Base-by-base conservation (phyloP, 2,113 vertebrate genomes). In the Sceloporus tristichus region DNA sequence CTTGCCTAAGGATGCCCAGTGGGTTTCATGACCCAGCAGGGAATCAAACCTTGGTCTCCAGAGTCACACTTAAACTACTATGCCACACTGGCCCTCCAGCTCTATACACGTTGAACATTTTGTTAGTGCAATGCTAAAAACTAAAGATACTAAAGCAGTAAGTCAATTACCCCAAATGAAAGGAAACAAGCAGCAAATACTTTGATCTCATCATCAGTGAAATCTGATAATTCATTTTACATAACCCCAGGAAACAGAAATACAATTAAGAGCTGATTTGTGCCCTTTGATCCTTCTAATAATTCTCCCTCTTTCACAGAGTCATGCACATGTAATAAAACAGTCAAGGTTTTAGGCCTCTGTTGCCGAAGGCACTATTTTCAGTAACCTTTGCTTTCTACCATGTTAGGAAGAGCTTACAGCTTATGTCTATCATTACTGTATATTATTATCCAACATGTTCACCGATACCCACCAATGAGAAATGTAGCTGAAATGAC, bases 261-360 rank as follows among this genome's bases (percentile, higher is more conserved):
- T 59, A 88, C 54, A 92, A 73, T 94, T 92, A 93, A 93, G 91
- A 91, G 90, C 56, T 89, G 56, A 88, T 89, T 86, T 93, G 90
- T 93, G 62, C 68, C 84, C 92, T 95, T 94, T 94, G 82, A 94
- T 94, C 85, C 79, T 89, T 85, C 71, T 92, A 89, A 88, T 89
- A 92, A 91, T 86, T 87, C 27, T 87, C 9, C 53, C 68, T 94
- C 77, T 91, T 86, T 87, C 90, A 91, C 65, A 87, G 65, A 78
- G 85, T 73, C 62, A 89, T 1, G 29, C 73, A 90, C 16, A 71
- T 18, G 9, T 0, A 14, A 85, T 90, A 93, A 92, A 83, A 90
- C 34, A 94, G 88, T 78, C 85, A 90, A 93, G 53, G 56, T 87
- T 84, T 89, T 88, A 94, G 85, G 90, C 87, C 89, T 85, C 56